Conservation (phyloP, 2,797 vertebrate species). For the Malacoctenus gilli region DNA sequence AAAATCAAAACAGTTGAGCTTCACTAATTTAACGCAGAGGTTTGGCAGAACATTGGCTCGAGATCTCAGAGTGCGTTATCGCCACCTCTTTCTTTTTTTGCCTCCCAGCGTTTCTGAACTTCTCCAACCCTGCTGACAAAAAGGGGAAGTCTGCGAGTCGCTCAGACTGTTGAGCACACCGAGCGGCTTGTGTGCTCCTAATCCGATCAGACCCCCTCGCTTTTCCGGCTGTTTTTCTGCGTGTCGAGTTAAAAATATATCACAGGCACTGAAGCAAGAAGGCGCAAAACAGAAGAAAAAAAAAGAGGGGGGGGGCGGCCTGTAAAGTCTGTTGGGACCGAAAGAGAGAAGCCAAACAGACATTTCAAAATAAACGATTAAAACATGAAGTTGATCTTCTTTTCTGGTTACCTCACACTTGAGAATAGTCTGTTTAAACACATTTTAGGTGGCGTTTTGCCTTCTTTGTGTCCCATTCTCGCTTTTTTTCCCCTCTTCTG, state of each 20-base stretch:
- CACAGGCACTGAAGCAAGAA: slow-evolving; percentile 33
- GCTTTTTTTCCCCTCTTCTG: too few relatives aligned
- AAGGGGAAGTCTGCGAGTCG: slow-evolving; percentile 36
- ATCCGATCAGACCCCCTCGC: slow-evolving; percentile 27
- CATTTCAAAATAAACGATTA: too few relatives aligned
- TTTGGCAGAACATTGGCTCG: too few relatives aligned
- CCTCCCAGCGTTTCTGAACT: slow-evolving; percentile 12
- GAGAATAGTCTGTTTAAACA: too few relatives aligned
- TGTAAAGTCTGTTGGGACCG: background rate
- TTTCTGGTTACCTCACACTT: too few relatives aligned
- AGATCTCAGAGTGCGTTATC: background rate
- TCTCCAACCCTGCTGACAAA: background rate
- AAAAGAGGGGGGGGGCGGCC: too few relatives aligned
- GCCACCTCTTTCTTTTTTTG: background rate
- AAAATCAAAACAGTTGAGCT: too few relatives aligned
- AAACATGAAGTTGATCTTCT: too few relatives aligned
- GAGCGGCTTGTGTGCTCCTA: slow-evolving; percentile 4
- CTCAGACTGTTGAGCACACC: background rate
- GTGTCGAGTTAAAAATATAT: slow-evolving; percentile 57
- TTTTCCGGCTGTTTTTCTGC: slow-evolving; percentile 53
- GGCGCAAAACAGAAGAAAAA: slow-evolving; percentile 4
- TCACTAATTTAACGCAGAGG: too few relatives aligned
- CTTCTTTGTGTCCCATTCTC: too few relatives aligned
- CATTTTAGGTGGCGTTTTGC: too few relatives aligned
- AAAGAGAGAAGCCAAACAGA: too few relatives aligned